Percentiles rank a stretch among this genome's conserved stretches.
phyloP scores from a whole-genome alignment of 92 coral and sea anemone species.

The Parazoanthus atlanticus region DNA sequence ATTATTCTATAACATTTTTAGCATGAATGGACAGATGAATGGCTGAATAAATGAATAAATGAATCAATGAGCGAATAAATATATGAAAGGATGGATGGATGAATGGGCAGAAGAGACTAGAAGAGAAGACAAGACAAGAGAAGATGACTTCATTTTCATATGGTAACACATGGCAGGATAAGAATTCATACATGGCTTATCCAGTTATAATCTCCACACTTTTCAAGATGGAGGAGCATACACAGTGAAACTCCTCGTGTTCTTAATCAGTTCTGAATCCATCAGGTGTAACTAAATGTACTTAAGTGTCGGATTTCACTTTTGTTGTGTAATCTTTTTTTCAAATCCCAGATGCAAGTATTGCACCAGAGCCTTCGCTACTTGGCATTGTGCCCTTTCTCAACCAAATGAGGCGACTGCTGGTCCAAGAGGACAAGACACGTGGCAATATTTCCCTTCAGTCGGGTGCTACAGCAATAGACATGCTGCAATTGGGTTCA shows the following conservation, averaged over 20 bases:
- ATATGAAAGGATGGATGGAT: neutral
- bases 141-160: neutral
- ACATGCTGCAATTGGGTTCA: constrained; percentile 62
- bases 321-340: neutral
- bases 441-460: constrained; percentile 41
- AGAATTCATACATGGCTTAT: neutral
- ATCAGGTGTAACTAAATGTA: neutral
- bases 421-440: constrained; percentile 43
- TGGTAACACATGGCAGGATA: neutral
- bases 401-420: constrained; percentile 52
- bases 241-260: no score
- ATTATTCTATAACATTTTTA: no score
- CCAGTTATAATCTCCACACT: no score
- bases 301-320: neutral
- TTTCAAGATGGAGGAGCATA: no score
- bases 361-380: constrained; percentile 40
- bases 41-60: no score
- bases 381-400: constrained; percentile 65
- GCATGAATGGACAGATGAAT: neutral
- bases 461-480: constrained; percentile 59
- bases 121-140: no score
- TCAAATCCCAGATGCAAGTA: neutral
- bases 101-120: no score
- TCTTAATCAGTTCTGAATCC: no score
- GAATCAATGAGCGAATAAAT: neutral